Evolutionary conservation across 2,113 vertebrate species (phyloP).

Genomic region (Hippocampus barbouri): DNA sequence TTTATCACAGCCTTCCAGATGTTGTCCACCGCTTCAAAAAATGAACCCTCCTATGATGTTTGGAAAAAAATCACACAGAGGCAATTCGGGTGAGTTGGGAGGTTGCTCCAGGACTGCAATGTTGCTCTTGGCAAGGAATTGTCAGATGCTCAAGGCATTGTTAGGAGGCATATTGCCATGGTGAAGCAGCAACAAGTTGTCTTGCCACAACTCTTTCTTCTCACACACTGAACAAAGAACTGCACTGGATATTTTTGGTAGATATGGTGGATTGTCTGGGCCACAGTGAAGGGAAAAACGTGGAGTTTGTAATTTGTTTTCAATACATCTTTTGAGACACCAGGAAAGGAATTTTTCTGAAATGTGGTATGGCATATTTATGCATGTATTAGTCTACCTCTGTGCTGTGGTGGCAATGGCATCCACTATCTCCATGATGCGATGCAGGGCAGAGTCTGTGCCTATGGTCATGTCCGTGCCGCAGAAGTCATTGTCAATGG

Average conservation of each 20-base stretch:
- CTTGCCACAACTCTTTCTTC: too few relatives aligned
- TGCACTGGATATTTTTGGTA: too few relatives aligned
- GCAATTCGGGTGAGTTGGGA: too few relatives aligned
- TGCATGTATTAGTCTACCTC: slow-evolving; percentile 68
- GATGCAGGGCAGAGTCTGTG: slow-evolving; percentile 92
- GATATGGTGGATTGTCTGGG: background rate
- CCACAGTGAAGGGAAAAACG: background rate
- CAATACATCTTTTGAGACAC: slow-evolving; percentile 1
- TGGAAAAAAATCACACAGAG: background rate
- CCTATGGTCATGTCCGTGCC: slow-evolving; percentile 98
- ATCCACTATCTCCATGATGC: slow-evolving; percentile 93
- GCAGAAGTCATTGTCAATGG: slow-evolving; percentile 97
- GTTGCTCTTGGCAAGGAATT: too few relatives aligned
- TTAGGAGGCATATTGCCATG: too few relatives aligned
- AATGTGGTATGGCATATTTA: background rate
- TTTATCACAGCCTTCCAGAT: background rate
- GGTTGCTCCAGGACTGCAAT: too few relatives aligned
- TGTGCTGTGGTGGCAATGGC: slow-evolving; percentile 94
- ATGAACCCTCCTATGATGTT: background rate
- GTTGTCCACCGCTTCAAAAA: background rate
- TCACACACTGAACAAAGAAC: too few relatives aligned
- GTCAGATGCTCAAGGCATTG: too few relatives aligned
- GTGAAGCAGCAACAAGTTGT: too few relatives aligned
- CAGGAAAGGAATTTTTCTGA: background rate
- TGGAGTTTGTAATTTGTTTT: background rate